A percentile compares a stretch with the other conserved stretches of the same genome.
Evolutionary conservation across 1,140 invertebrate species (phyloP).

Genomic region (Caenorhabditis remanei): DNA sequence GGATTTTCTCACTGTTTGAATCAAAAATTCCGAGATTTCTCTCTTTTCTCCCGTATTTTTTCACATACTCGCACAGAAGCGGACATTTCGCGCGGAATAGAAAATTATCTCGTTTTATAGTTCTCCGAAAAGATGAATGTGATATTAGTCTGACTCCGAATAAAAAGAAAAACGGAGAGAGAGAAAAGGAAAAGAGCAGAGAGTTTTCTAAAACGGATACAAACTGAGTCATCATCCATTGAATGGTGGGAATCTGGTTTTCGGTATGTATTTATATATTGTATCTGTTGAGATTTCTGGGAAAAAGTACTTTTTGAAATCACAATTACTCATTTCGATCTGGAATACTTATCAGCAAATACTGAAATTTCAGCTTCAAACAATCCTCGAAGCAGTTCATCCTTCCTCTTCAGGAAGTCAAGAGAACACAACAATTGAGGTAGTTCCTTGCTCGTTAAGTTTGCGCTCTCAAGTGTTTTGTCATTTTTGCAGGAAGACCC

Average conservation of each 20-base stretch:
- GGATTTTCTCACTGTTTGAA: conserved; percentile 19
- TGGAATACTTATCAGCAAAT: background rate
- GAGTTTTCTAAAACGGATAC: conserved; percentile 21
- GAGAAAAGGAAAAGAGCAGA: background rate
- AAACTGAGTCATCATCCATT: conserved; percentile 32
- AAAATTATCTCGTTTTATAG: conserved; percentile 54
- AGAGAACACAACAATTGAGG: conserved; percentile 69
- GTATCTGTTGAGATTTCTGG: too few species aligned
- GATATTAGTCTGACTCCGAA: conserved; percentile 39
- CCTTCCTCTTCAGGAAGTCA: conserved; percentile 74
- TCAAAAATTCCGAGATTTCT: background rate
- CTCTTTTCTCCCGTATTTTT: background rate
- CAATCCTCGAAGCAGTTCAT: conserved; percentile 75
- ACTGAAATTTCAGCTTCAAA: conserved; percentile 74
- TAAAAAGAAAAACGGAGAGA: background rate
- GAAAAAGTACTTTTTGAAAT: too few species aligned
- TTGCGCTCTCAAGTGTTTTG: background rate
- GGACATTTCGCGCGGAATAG: conserved; percentile 44
- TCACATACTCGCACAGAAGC: too few species aligned
- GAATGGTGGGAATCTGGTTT: background rate
- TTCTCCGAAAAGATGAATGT: conserved; percentile 52
- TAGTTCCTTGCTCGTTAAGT: background rate
- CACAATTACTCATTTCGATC: too few species aligned
- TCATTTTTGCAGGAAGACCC: conserved; percentile 64
- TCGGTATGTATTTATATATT: background rate